Evolutionary conservation across 2,888 invertebrate genomes (phyloP).

Genomic region (Plutella xylostella): DNA sequence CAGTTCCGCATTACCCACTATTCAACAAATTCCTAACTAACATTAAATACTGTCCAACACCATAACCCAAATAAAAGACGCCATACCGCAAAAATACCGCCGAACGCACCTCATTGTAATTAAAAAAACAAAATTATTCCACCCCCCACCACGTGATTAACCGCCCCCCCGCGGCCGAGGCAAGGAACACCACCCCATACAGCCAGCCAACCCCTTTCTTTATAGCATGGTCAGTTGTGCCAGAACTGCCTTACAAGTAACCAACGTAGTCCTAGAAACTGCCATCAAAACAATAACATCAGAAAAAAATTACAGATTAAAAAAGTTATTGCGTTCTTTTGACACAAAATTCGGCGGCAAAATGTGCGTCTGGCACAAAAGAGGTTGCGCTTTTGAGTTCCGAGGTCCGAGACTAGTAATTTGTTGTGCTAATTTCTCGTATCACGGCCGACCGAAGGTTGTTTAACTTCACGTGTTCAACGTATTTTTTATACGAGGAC

Average conservation of each 20-base stretch:
- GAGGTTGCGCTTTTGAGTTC: slow-evolving; percentile 2
- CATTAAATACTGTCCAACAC: slow-evolving; percentile 15
- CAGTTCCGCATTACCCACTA: no score
- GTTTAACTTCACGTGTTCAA: slow-evolving; percentile 35
- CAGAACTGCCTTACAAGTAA: slow-evolving; percentile 47
- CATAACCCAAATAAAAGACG: slow-evolving; percentile 24
- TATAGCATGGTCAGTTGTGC: slow-evolving; percentile 58
- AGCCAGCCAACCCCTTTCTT: slow-evolving; percentile 53
- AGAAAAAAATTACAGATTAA: slow-evolving; percentile 34
- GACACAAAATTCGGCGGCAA: neutral
- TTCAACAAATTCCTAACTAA: no score
- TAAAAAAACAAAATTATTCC: slow-evolving; percentile 66
- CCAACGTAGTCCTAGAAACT: slow-evolving; percentile 65
- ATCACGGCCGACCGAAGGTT: slow-evolving; percentile 34
- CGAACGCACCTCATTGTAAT: slow-evolving; percentile 57
- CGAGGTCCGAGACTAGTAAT: slow-evolving; percentile 14
- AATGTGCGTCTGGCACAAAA: neutral
- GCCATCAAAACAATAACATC: slow-evolving; percentile 49
- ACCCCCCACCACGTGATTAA: slow-evolving; percentile 52
- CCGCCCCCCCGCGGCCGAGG: slow-evolving; percentile 23
- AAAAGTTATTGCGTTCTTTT: neutral
- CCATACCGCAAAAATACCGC: slow-evolving; percentile 35
- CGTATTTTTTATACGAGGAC: slow-evolving; percentile 25
- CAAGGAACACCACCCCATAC: slow-evolving; percentile 19
- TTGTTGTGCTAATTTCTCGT: slow-evolving; percentile 26